A percentile compares a stretch with the other conserved stretches of the same genome.
These are phyloP conservation scores for Anhinga rufa DNA, from an alignment of 2,113 vertebrate species.

Conservation along the genomic window DNA sequence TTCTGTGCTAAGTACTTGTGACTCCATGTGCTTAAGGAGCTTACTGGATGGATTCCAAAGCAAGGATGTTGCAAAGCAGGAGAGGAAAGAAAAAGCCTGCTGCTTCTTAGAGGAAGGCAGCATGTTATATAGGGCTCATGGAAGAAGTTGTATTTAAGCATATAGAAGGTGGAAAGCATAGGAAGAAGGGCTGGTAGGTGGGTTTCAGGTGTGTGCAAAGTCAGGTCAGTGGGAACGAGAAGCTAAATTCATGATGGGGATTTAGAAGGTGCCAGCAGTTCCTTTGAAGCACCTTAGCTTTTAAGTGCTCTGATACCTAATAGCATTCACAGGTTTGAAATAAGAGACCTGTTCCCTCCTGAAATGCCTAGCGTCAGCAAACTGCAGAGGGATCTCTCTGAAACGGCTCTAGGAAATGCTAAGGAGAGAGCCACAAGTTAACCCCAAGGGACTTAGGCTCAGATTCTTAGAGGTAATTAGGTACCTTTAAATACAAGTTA, in stretches of 20 bases:
- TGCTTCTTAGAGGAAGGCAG: not conserved
- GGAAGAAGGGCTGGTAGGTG: not conserved
- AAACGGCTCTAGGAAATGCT: not conserved
- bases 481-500: constrained; percentile 58
- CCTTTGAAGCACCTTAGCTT: not conserved
- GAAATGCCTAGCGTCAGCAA: not conserved
- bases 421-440: constrained; percentile 15
- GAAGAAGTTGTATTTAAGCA: not conserved
- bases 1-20: constrained; percentile 27
- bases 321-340: not conserved
- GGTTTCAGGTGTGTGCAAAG: not conserved
- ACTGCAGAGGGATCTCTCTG: not conserved
- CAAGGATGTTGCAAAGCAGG: not conserved
- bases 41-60: constrained; percentile 53
- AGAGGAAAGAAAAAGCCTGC: not conserved
- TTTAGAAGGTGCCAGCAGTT: not conserved
- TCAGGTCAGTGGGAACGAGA: not conserved
- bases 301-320: not conserved
- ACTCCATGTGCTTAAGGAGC: constrained; percentile 33
- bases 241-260: not conserved
- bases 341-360: not conserved
- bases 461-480: constrained; percentile 54
- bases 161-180: not conserved
- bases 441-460: constrained; percentile 18
- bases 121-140: not conserved